Conservation (phyloP, 2,888 invertebrate genomes). For the Drosophila testacea region DNA sequence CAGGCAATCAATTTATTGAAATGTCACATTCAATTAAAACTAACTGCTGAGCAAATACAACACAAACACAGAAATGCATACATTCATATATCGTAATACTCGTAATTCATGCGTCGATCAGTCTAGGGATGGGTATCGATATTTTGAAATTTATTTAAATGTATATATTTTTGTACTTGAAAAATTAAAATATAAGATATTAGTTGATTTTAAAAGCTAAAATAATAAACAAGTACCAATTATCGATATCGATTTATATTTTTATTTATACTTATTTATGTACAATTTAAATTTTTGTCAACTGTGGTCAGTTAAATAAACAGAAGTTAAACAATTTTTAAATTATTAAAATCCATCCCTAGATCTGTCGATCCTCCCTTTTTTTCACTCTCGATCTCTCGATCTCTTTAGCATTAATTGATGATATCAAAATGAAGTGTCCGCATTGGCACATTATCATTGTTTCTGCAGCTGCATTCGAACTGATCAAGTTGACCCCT, state of each 20-base stretch:
- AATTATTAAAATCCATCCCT: too few relatives aligned
- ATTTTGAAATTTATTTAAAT: too few relatives aligned
- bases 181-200: too few relatives aligned
- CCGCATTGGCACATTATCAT: conserved; percentile 76
- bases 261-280: too few relatives aligned
- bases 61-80: conserved; percentile 27
- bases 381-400: neutral
- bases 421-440: conserved; percentile 75
- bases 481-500: conserved; percentile 53
- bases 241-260: too few relatives aligned
- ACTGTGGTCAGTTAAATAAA: too few relatives aligned
- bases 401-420: conserved; percentile 71
- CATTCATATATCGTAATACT: neutral
- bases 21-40: conserved; percentile 81
- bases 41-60: conserved; percentile 76
- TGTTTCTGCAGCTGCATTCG: conserved; percentile 48
- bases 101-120: conserved; percentile 71
- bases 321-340: too few relatives aligned
- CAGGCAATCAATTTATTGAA: conserved; percentile 75
- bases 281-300: too few relatives aligned
- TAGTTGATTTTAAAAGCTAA: too few relatives aligned
- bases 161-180: too few relatives aligned
- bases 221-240: too few relatives aligned
- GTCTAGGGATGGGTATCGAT: conserved; percentile 1
- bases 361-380: conserved; percentile 45